Evolutionary conservation across 2,888 invertebrate species (phyloP), one percentile per base, ranked within the genome.

Genomic region (Notodonta dromedarius): DNA sequence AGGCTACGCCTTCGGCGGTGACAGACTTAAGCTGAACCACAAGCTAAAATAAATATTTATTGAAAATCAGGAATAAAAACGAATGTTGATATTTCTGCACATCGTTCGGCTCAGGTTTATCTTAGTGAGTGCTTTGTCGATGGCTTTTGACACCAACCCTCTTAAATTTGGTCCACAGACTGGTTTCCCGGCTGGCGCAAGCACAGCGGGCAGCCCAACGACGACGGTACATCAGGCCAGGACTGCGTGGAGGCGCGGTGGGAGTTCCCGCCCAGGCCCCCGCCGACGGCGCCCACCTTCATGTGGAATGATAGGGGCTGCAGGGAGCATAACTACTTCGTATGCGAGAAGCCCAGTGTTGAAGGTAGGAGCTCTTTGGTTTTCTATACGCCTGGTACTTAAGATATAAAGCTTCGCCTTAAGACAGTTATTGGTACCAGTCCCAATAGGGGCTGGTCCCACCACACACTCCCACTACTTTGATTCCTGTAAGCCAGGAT

Each of bases 241-340:
- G 97, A 97, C 88, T 97, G 97, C 86, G 96, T 97, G 61, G 97
- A 97, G 83, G 94, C 96, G 8, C 89, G 97, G 9, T 90, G 96
- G 55, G 93, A 94, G 69, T 97, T 96, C 83, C 94, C 95, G 4
- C 91, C 95, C 42, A 94, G 95, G 0, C 95, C 69, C 70, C 88
- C 73, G 0, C 85, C 90, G 2, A 76, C 84, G 0, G 90, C 95
- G 0, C 86, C 93, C 24, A 94, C 94, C 67, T 97, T 96, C 87
- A 96, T 95, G 95, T 97, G 97, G 97, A 97, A 97, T 83, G 97
- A 97, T 82, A 84, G 97, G 39, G 96, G 96, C 75, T 97, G 97
- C 83, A 86, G 94, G 24, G 96, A 96, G 44, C 94, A 94, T 58
- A 97, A 97, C 88, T 95, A 95, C 87, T 96, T 95, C 83, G 94